These are phyloP conservation scores for Catharus ustulatus DNA, from an alignment of 2,797 vertebrate species.

Conservation along the genomic window DNA sequence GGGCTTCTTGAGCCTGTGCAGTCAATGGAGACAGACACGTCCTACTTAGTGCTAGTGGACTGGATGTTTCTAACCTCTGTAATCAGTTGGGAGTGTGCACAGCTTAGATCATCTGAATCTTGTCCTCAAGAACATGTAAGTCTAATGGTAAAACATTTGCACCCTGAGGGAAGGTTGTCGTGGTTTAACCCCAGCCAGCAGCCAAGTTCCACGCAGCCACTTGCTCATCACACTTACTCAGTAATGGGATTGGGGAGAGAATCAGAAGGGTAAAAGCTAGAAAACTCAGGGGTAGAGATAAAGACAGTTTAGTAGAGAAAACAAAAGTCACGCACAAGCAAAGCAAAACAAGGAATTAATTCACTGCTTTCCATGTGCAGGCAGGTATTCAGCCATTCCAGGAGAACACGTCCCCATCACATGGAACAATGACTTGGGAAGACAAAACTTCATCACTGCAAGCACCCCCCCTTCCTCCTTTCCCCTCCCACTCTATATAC, in stretches of 20 bases:
- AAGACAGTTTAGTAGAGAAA: not conserved
- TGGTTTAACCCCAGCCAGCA: not conserved
- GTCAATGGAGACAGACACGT: not conserved
- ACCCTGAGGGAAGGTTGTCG: not conserved
- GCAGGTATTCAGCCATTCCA: not conserved
- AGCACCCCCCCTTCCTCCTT: rapidly evolving
- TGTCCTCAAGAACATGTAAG: not conserved
- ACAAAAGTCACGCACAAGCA: not conserved
- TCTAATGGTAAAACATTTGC: not conserved
- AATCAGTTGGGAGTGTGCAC: not conserved
- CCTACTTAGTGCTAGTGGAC: not conserved
- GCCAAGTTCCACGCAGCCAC: rapidly evolving
- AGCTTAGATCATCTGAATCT: not conserved
- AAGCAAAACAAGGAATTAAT: not conserved
- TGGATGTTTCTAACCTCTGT: not conserved
- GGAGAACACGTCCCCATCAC: not conserved
- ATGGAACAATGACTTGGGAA: not conserved
- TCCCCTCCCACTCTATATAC: rapidly evolving
- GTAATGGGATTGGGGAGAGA: rapidly evolving
- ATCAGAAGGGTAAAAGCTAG: not conserved
- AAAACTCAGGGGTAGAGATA: not conserved
- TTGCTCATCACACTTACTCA: not conserved
- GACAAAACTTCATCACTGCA: not conserved
- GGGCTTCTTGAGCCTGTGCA: not conserved
- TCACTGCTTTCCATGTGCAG: not conserved